Evolutionary conservation across 2,888 invertebrate species (phyloP), one percentile per base, ranked within the genome.

Genomic region (Elysia crispata): DNA sequence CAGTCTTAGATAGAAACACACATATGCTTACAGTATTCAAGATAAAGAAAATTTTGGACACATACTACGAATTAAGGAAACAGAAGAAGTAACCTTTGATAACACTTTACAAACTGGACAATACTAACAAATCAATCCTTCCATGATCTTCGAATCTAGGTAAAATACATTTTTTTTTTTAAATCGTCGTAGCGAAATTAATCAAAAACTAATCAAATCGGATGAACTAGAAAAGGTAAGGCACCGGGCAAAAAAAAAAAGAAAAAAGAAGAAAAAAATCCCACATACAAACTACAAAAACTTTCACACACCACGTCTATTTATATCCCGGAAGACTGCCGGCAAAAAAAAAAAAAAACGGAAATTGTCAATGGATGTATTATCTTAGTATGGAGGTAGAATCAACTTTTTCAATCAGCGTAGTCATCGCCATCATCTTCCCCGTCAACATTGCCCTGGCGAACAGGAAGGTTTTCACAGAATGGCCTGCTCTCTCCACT

Each of bases 391-490:
- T 54, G 20, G 54, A 54, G 54, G 54, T 54, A 54, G 54, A 54
- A 20, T 54, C 20, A 54, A 54, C 54, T 54, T 54, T 54, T 54
- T 54, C 54, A 54, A 20, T 54, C 54, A 67, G 67, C 67, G 28
- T 18, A 67, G 67, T 67, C 67, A 67, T 67, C 67, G 28, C 67
- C 67, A 20, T 67, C 67, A 67, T 67, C 67, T 11, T 67, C 67
- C 67, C 28, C 67, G 28, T 67, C 67, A 23, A 73, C 50, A 54
- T 50, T 73, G n/a, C 23, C 28, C 28, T 23, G 31, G 54, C 75
- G 75, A 50, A 75, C 31, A 25, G 75, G 62, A 33, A 75, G 30
- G 75, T 60, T 75, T 75, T 75, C 75, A 75, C 13, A 75, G 49
- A 73, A 13, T 62, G 57, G 41, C 49, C 75, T 6, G 28, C 49